phyloP scores from a whole-genome alignment of 2,797 vertebrate genomes.

The Eupleurogrammus muticus region DNA sequence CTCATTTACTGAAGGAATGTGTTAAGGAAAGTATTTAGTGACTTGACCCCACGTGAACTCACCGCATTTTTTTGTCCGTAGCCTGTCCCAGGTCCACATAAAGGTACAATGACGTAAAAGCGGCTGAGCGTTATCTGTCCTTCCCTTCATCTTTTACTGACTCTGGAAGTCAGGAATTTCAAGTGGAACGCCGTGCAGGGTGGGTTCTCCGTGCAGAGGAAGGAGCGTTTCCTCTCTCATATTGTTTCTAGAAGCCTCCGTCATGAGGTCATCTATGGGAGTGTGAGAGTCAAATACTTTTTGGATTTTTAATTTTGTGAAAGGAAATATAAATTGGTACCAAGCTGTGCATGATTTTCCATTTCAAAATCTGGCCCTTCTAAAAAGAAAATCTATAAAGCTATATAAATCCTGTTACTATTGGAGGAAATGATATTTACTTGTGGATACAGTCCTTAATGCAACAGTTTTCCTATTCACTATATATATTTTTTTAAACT shows the following conservation, averaged over 20 bases:
- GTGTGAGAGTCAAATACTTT: background rate
- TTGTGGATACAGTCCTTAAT: too few species aligned
- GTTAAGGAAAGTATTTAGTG: constrained; percentile 46
- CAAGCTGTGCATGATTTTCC: too few species aligned
- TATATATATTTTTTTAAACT: too few species aligned
- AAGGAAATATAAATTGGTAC: too few species aligned
- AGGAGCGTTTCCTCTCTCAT: constrained; percentile 69
- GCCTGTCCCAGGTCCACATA: constrained; percentile 35
- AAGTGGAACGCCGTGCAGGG: constrained; percentile 53
- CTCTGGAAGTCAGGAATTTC: constrained; percentile 60
- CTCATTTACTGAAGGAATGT: constrained; percentile 29
- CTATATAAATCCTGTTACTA: too few species aligned
- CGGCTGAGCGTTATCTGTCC: constrained; percentile 2
- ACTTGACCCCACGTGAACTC: constrained; percentile 43
- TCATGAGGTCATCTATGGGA: constrained; percentile 67
- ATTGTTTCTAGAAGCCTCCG: constrained; percentile 66
- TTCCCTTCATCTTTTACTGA: constrained; percentile 51
- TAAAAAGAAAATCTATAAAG: too few species aligned
- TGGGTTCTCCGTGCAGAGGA: constrained; percentile 66
- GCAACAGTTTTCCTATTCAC: too few species aligned
- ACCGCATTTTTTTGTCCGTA: constrained; percentile 48
- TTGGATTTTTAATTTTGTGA: too few species aligned
- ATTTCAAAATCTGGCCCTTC: too few species aligned
- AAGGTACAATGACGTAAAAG: constrained; percentile 49
- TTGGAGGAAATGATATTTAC: too few species aligned